Conservation (phyloP, 2,797 vertebrate species). For the Halcyon smyrnensis region DNA sequence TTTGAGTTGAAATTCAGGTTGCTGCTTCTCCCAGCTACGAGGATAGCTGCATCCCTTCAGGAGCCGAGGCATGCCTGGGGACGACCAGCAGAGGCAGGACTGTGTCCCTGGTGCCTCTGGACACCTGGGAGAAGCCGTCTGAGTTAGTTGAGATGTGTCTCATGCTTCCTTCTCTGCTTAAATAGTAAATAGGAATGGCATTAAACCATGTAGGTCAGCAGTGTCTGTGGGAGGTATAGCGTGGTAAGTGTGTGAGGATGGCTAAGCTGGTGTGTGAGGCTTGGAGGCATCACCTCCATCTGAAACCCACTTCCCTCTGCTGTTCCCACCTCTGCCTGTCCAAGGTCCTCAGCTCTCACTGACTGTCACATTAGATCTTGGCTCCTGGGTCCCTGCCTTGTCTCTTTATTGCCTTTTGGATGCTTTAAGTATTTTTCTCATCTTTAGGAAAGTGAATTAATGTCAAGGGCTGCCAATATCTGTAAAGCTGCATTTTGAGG, state of each 20-base stretch:
- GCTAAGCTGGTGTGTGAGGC: background rate
- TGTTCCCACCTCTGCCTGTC: background rate
- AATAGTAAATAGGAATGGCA: background rate
- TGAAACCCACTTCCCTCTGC: fast-evolving
- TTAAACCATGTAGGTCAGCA: background rate
- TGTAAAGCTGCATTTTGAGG: background rate
- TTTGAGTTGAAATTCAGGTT: background rate
- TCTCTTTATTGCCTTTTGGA: background rate
- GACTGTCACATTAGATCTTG: background rate
- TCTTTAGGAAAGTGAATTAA: background rate
- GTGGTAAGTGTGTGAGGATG: background rate
- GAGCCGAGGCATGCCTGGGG: background rate
- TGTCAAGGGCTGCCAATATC: background rate
- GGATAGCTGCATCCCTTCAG: background rate
- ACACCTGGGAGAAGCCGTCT: background rate
- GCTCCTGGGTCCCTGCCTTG: background rate
- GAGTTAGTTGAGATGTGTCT: background rate
- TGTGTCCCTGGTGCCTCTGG: background rate
- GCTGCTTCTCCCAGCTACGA: background rate
- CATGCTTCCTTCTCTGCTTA: background rate
- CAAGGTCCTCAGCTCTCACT: fast-evolving
- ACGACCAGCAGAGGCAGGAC: background rate
- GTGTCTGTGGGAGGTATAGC: background rate
- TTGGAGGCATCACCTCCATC: background rate
- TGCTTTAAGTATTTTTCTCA: background rate